Evolutionary conservation across 2,888 invertebrate genomes (phyloP).

Genomic region (Ametastegia equiseti): DNA sequence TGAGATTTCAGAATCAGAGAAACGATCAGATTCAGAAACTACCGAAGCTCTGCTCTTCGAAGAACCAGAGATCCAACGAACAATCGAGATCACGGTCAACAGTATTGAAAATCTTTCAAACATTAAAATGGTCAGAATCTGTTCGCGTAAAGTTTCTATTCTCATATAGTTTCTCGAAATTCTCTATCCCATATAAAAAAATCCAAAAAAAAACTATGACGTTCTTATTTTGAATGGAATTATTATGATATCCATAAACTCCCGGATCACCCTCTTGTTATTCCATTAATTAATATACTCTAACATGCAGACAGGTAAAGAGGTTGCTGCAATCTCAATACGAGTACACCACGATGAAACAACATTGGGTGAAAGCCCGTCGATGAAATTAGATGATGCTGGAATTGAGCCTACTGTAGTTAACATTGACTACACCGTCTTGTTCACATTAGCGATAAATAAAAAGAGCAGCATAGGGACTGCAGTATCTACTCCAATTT

Average conservation of each 20-base stretch:
- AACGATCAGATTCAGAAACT: neutral
- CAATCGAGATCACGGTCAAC: constrained; percentile 33
- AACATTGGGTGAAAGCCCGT: constrained; percentile 61
- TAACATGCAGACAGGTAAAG: constrained; percentile 50
- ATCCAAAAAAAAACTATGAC: neutral
- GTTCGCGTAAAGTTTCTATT: neutral
- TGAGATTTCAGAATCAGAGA: neutral
- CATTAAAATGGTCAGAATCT: constrained; percentile 4
- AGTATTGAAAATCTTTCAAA: constrained; percentile 31
- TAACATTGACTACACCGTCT: constrained; percentile 57
- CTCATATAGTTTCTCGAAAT: neutral
- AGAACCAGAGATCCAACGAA: constrained; percentile 28
- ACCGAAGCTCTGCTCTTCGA: neutral
- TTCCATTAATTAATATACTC: neutral
- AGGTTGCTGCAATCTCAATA: constrained; percentile 54
- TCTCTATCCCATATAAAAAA: neutral
- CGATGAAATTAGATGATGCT: constrained; percentile 55
- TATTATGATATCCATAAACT: neutral
- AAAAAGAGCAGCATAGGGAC: constrained; percentile 53
- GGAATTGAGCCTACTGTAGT: constrained; percentile 51
- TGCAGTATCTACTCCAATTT: constrained; percentile 62
- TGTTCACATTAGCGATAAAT: constrained; percentile 51
- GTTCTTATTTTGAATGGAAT: neutral
- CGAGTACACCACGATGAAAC: constrained; percentile 58
- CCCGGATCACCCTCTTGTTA: neutral